Base-by-base conservation (phyloP, 2,888 invertebrate species). In the Psylliodes chrysocephalus region DNA sequence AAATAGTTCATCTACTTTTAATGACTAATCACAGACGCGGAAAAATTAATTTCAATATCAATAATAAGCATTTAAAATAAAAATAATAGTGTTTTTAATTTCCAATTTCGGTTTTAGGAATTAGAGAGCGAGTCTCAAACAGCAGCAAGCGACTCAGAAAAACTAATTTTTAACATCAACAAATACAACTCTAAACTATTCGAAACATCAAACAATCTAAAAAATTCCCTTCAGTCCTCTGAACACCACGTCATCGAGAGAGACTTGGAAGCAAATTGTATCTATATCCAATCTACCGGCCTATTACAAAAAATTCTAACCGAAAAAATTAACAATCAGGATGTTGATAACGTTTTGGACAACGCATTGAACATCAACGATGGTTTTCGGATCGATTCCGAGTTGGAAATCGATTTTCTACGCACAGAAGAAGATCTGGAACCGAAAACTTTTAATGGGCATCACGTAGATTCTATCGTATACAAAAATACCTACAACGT, bases 371-470 rank as follows among this genome's bases (percentile, higher is more conserved):
- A 76, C 54, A 72, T 79, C 63, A 71, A 73, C 22, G 66, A 71
- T 18, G 74, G 75, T 42, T 75, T 77, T 52, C 49, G 60, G 22
- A 46, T 74, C 40, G 64, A 78, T 42, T 63, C 77, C 2, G n/a
- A 54, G 5, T 17, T 77, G 8, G 54, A 64, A 22, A 70, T 76
- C 33, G 67, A 73, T 57, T 64, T 64, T 60, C 17, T 82, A 10
- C 62, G 65, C 15, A 67, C 81, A 12, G 75, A 80, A 46, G 66
- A 76, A 15, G 25, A 64, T 35, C 59, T 79, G 19, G 60, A 63
- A 25, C 66, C 76, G 1, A 63, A 70, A 53, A 69, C 44, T 14
- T 69, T 82, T 14, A 84, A 83, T 64, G 71, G 73, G n/a, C 68
- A 73, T 40, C 49, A 73, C 8, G 49, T 69, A 2, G 68, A 72